A percentile compares a stretch with the other conserved stretches of the same genome.
These are phyloP conservation scores for Hydra vulgaris DNA, from an alignment of 30 jellyfish, hydroid and myxozoan species.

Conservation along the genomic window DNA sequence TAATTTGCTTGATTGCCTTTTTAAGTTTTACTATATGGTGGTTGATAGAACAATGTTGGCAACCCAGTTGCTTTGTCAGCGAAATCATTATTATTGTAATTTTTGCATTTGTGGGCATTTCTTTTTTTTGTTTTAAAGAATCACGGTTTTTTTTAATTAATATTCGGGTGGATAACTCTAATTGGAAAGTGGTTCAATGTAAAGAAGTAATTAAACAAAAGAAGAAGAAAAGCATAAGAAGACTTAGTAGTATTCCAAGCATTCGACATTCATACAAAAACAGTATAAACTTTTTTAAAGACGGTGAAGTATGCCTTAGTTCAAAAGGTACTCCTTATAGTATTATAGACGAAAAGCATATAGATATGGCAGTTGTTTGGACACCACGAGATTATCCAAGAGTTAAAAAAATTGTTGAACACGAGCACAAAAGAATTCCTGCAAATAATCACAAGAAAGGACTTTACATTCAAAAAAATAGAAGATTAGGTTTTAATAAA, in stretches of 20 bases:
- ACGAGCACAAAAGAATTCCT: neutral
- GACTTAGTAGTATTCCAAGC: slow-evolving; percentile 15
- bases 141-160: slow-evolving; percentile 4
- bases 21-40: neutral
- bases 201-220: neutral
- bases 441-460: neutral
- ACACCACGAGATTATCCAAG: slow-evolving; percentile 28
- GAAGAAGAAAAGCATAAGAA: slow-evolving; percentile 7
- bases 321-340: neutral
- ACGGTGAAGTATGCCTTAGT: neutral
- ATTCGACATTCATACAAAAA: neutral
- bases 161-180: neutral
- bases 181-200: slow-evolving; percentile 25
- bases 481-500: too few relatives aligned
- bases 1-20: neutral
- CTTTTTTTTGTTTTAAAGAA: neutral
- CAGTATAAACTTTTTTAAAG: neutral
- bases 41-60: slow-evolving; percentile 26
- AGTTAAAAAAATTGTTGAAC: slow-evolving; percentile 9
- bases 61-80: neutral
- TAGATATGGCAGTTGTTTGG: slow-evolving; percentile 11
- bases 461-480: neutral
- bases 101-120: neutral
- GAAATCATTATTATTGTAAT: neutral
- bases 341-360: neutral